These are phyloP conservation scores for Periplaneta americana DNA, from an alignment of 1,140 invertebrate genomes.

Conservation along the genomic window DNA sequence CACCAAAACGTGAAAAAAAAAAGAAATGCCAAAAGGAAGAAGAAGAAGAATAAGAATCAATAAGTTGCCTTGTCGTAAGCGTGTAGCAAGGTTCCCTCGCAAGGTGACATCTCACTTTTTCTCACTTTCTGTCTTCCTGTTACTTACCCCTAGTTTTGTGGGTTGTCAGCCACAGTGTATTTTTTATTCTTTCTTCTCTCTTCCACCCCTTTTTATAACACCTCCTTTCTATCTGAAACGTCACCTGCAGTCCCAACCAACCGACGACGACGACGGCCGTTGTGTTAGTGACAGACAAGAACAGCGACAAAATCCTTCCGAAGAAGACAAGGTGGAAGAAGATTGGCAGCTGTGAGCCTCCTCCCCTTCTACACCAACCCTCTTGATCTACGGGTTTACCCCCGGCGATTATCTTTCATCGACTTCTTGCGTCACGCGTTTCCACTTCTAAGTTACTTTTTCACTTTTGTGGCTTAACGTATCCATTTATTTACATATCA, in stretches of 20 bases:
- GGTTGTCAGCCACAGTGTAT: not conserved
- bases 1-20: not conserved
- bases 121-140: not conserved
- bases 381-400: not conserved
- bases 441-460: not conserved
- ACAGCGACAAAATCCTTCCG: not conserved
- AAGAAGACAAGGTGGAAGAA: too few relatives aligned
- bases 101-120: not conserved
- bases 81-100: not conserved
- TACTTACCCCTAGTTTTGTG: not conserved
- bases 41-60: not conserved
- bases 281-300: not conserved
- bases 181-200: not conserved
- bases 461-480: not conserved
- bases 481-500: not conserved
- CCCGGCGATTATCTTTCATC: not conserved
- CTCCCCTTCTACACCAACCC: too few relatives aligned
- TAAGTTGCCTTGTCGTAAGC: not conserved
- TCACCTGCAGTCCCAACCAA: not conserved
- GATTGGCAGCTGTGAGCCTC: not conserved
- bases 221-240: not conserved
- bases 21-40: too few relatives aligned
- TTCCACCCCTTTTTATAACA: not conserved
- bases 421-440: not conserved
- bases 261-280: not conserved